Evolutionary conservation across 23 tunicate genomes (phyloP), one percentile per base, ranked within the genome.

Genomic region (Styela clava): DNA sequence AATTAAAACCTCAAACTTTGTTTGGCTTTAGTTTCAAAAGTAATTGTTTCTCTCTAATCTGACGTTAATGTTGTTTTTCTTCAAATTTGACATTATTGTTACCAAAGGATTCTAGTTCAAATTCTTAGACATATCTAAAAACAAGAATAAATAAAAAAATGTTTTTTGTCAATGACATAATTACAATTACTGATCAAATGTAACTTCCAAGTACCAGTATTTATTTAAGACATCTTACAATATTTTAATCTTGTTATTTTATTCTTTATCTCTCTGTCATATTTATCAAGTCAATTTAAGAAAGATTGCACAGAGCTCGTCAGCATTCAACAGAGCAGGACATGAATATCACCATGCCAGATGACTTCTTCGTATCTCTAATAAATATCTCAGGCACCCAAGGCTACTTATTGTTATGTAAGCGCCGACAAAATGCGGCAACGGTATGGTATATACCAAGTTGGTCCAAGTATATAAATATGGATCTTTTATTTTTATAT

Each of bases 211-310:
- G n/a, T n/a, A n/a, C n/a, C n/a, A n/a, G n/a, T n/a, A n/a, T n/a
- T n/a, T n/a, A n/a, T n/a, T n/a, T n/a, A n/a, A n/a, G n/a, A n/a
- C n/a, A n/a, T n/a, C n/a, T n/a, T 44, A 32, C 77, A 71, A 71
- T 28, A 21, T 28, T 71, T 35, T 71, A 71, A 71, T 32, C 77
- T 19, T 22, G 23, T 34, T 71, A 71, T 71, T 71, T 71, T 71
- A 71, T 71, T 71, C 77, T 71, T 44, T 71, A 35, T 71, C 35
- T n/a, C n/a, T 30, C 35, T 65, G 30, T 65, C 70, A 65, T 65
- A 65, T 30, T 71, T 71, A 32, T 71, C 37, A 71, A 71, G 77
- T 71, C 77, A 26, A n/a, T 31, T 71, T 71, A 71, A 71, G 77
- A 71, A 33, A 33, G 77, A 31, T 71, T 29, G 77, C 34, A 33